Evolutionary conservation across 2,113 vertebrate species (phyloP), one percentile per base, ranked within the genome.

Genomic region (Nesoenas mayeri): DNA sequence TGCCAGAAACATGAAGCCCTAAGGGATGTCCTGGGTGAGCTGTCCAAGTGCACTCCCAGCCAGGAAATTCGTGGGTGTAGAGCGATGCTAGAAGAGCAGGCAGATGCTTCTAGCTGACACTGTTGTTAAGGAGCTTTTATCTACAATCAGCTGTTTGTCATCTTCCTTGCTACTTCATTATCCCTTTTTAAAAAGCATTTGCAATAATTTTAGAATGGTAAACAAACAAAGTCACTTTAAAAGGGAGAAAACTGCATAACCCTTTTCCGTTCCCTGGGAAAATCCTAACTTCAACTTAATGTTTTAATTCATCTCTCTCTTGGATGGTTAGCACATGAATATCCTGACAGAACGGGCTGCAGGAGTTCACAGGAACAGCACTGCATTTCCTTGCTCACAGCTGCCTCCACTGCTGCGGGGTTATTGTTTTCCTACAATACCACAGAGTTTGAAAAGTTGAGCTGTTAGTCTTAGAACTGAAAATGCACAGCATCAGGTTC

Each of bases 41-140:
- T 88, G 91, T 95, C 93, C 94, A 96, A 97, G 95, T 18, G 77
- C 91, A 54, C 36, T 94, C 84, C 84, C 61, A 79, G 92, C 91
- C 97, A 98, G 95, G 96, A 98, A 95, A 98, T 94, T 91, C 18
- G 73, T 66, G 95, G 97, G 96, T 93, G 96, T 96, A 40, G 65
- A 40, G 31, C 84, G 96, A 85, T 96, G 67, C 77, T 96, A 90
- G 91, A 94, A 95, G 69, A 94, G 93, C 89, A 94, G 85, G 92
- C 89, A 95, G 97, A 88, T 92, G 92, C 91, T 91, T 95, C 83
- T 54, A 88, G 80, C 80, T 95, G 95, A 95, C 91, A 86, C 93
- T 88, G 82, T 83, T 88, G 90, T 80, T 95, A 89, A 92, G 53
- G 60, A 92, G 73, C 87, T 94, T 91, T 95, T 97, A 91, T 93